Base-by-base conservation (phyloP, 2,797 vertebrate species). In the Channa striata region DNA sequence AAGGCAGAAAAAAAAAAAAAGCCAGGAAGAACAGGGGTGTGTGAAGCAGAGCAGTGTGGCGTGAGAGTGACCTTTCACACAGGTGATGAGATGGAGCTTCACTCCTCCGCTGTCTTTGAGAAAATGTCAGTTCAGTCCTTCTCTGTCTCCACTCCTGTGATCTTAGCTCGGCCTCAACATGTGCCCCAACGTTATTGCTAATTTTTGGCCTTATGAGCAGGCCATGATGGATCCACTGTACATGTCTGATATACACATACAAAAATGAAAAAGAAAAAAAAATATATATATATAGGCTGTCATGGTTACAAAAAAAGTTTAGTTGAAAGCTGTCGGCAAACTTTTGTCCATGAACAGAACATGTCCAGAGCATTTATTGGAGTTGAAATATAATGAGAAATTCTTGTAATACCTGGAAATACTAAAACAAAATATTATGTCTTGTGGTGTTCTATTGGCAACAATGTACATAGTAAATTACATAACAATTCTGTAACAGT, bases 171-270 rank as follows among this genome's bases (percentile, higher is more conserved):
- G 71, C 57, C 42, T 68, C 43, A 58, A 34, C 59, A 71, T 74
- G 61, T 83, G 80, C 75, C 80, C 83, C 65, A 74, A 77, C 11
- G 59, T 87, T 88, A 88, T 92, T 87, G 40, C 50, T 77, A 8
- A 71, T 64, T 56, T 71, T 58, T 51, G 58, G 60, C 33, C 59
- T 90, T 90, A 93, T 92, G 84, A 92, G 62, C 50, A 87, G 86
- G 91, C 89, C 74, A 77, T 91, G 92, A 93, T 81, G 76, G 92
- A 93, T 93, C 51, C 34, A 68, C 77, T 60, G 68, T 39, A 74
- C 52, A 57, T 66, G 59, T 44, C 17, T 40, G n/a, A 16, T n/a
- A 4, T 58, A 11, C 67, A 73, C 49, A 71, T 1, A 67, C n/a
- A n/a, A n/a, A n/a, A n/a, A n/a, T n/a, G n/a, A n/a, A n/a, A n/a